Conservation (phyloP, 2,888 invertebrate species). For the Campoplex capitator region DNA sequence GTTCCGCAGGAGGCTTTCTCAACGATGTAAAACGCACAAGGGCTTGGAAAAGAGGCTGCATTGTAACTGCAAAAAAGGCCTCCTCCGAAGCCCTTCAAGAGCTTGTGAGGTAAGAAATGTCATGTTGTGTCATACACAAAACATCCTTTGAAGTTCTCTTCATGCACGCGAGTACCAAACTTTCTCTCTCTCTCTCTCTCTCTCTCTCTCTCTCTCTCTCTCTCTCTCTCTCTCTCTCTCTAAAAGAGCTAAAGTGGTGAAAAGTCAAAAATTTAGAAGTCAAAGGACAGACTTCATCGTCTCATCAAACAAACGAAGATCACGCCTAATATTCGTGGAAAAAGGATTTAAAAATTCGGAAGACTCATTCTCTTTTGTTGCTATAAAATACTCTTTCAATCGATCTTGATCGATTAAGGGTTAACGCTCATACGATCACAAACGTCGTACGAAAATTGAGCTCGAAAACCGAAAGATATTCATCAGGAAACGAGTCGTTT, state of each 20-base stretch:
- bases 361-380: no score
- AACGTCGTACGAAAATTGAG: neutral
- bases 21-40: slow-evolving; percentile 46
- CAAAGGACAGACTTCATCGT: neutral
- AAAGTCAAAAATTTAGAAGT: slow-evolving; percentile 8
- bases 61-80: slow-evolving; percentile 32
- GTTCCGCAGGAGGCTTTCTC: slow-evolving; percentile 35
- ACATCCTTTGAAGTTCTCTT: slow-evolving; percentile 37
- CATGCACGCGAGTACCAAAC: neutral
- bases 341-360: neutral
- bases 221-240: neutral
- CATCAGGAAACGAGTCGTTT: neutral
- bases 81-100: slow-evolving; percentile 39
- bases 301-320: neutral
- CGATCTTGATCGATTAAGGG: neutral
- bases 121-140: neutral
- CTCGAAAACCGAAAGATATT: neutral
- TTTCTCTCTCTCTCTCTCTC: neutral
- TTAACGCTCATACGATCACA: neutral
- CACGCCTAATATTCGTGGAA: neutral
- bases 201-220: neutral
- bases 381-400: neutral
- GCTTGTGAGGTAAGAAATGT: slow-evolving; percentile 16
- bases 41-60: slow-evolving; percentile 12
- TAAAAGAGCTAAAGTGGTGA: neutral